phyloP scores from a whole-genome alignment of 2,888 invertebrate genomes.

The Antheraea yamamai region DNA sequence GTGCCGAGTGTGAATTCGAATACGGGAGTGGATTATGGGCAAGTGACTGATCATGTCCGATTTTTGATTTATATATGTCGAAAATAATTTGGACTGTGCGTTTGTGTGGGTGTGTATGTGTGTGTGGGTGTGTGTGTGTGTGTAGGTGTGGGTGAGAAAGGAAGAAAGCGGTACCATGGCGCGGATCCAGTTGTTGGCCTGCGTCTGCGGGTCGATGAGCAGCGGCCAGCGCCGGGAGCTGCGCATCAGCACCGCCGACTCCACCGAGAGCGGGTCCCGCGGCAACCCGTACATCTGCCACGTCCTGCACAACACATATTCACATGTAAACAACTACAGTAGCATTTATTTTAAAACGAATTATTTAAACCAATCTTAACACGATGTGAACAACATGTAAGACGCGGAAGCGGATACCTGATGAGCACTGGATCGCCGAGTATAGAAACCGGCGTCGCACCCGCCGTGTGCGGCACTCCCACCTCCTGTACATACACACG shows the following conservation, averaged over 20 bases:
- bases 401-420: slow-evolving; percentile 59
- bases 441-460: slow-evolving; percentile 85
- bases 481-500: slow-evolving; percentile 51
- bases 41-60: too few species aligned
- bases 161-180: slow-evolving; percentile 85
- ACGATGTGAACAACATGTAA: neutral
- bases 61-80: too few species aligned
- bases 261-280: slow-evolving; percentile 91
- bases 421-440: slow-evolving; percentile 90
- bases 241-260: slow-evolving; percentile 92
- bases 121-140: too few species aligned
- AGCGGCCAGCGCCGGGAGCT: slow-evolving; percentile 94
- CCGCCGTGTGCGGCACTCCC: slow-evolving; percentile 85
- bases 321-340: neutral
- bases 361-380: neutral
- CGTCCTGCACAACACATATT: slow-evolving; percentile 48
- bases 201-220: slow-evolving; percentile 95
- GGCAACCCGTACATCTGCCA: slow-evolving; percentile 95
- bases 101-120: too few species aligned
- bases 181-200: slow-evolving; percentile 95
- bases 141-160: neutral
- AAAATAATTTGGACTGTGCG: too few species aligned
- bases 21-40: too few species aligned
- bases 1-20: too few species aligned
- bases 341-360: neutral